Evolutionary conservation across 37 sponge, comb jelly and placozoan species (phyloP).

Genomic region (Oopsacas minuta): DNA sequence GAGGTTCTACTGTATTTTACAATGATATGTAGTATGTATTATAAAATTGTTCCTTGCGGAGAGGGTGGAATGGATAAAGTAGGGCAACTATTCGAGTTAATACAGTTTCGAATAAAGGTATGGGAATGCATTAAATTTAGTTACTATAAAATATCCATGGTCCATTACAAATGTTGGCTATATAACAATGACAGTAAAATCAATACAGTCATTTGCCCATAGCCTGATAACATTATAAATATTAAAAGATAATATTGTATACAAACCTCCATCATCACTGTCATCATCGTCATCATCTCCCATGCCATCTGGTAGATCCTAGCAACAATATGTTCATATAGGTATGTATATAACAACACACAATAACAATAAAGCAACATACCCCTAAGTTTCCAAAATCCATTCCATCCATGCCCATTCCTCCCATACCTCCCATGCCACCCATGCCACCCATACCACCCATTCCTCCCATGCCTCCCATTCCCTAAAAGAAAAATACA

Average conservation of each 20-base stretch:
- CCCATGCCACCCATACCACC: slow-evolving; percentile 14
- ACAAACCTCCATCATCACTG: slow-evolving; percentile 1
- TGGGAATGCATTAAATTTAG: too few relatives aligned
- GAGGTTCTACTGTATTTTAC: not conserved
- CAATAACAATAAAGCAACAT: not conserved
- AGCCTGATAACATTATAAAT: too few relatives aligned
- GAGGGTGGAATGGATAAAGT: too few relatives aligned
- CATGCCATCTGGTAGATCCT: not conserved
- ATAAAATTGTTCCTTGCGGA: too few relatives aligned
- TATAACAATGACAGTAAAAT: not conserved
- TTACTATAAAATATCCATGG: too few relatives aligned
- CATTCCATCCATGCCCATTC: not conserved
- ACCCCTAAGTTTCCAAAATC: slow-evolving; percentile 14
- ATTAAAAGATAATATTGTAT: not conserved
- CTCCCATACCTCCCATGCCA: not conserved
- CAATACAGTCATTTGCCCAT: not conserved
- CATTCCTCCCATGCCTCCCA: slow-evolving; percentile 5
- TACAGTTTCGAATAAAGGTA: too few relatives aligned
- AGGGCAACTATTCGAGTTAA: too few relatives aligned
- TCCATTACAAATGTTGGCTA: slow-evolving; percentile 6
- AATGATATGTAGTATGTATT: not conserved
- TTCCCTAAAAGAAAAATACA: too few relatives aligned
- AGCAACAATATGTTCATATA: not conserved
- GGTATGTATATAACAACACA: not conserved
- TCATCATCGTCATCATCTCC: not conserved